Evolutionary conservation across 2,888 invertebrate species (phyloP).

Genomic region (Pyralis farinalis): DNA sequence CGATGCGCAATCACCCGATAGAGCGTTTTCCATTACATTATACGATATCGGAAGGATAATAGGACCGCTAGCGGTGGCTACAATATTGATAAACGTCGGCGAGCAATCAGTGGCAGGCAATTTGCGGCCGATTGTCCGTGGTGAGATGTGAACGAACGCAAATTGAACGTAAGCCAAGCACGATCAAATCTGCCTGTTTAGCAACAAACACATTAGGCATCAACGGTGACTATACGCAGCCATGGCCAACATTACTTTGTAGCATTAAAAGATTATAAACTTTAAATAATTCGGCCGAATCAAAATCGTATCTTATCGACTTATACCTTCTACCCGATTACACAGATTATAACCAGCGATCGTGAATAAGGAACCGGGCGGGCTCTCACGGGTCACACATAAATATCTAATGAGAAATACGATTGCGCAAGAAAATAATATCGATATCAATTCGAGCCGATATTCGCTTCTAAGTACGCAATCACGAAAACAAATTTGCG

Average conservation of each 20-base stretch:
- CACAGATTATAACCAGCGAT: conserved; percentile 25
- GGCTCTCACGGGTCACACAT: conserved; percentile 68
- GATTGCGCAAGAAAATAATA: conserved; percentile 69
- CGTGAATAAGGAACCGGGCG: conserved; percentile 40
- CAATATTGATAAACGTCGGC: conserved; percentile 75
- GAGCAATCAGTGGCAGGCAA: conserved; percentile 70
- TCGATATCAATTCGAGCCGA: conserved; percentile 65
- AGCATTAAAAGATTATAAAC: not conserved
- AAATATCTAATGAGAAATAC: conserved; percentile 66
- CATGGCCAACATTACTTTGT: conserved; percentile 1
- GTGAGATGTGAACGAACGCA: conserved; percentile 62
- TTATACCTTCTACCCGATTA: conserved; percentile 15
- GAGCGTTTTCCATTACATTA: conserved; percentile 8
- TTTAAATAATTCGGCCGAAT: not conserved
- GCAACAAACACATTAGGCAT: not conserved
- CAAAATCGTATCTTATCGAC: conserved; percentile 4
- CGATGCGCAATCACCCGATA: too few relatives aligned
- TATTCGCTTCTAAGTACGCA: conserved; percentile 67
- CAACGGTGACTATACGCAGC: not conserved
- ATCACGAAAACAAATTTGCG: conserved; percentile 80
- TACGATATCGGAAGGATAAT: conserved; percentile 19
- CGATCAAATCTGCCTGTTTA: conserved; percentile 54
- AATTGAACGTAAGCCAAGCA: conserved; percentile 55
- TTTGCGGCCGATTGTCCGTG: conserved; percentile 75
- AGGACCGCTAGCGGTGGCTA: conserved; percentile 38